Evolutionary conservation across 2,888 invertebrate genomes (phyloP).

Genomic region (Ormyrus thymus): DNA sequence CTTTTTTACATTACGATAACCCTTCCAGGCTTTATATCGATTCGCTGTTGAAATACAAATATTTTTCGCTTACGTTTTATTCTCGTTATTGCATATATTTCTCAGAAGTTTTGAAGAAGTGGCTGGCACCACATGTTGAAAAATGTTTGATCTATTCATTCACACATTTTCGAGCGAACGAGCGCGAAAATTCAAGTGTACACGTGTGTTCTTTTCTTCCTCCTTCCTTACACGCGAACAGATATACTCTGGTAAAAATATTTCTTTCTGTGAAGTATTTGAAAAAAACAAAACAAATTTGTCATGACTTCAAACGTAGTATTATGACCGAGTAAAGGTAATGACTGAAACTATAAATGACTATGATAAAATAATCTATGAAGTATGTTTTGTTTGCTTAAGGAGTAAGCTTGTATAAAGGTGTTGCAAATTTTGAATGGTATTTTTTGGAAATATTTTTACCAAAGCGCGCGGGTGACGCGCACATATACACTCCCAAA

Average conservation of each 20-base stretch:
- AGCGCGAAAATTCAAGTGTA: slow-evolving; percentile 35
- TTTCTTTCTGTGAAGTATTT: slow-evolving; percentile 47
- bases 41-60: slow-evolving; percentile 53
- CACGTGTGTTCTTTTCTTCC: slow-evolving; percentile 49
- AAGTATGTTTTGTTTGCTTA: slow-evolving; percentile 43
- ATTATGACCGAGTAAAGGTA: slow-evolving; percentile 41
- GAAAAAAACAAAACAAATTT: slow-evolving; percentile 14
- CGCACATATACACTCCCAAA: slow-evolving; percentile 50
- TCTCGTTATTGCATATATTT: slow-evolving; percentile 51
- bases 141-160: slow-evolving; percentile 49
- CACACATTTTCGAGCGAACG: slow-evolving; percentile 42
- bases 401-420: slow-evolving; percentile 37
- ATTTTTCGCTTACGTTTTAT: slow-evolving; percentile 54
- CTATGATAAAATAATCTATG: slow-evolving; percentile 38
- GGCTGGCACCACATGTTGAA: slow-evolving; percentile 63
- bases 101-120: slow-evolving; percentile 55
- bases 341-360: slow-evolving; percentile 51
- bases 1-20: slow-evolving; percentile 46
- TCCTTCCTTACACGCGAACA: slow-evolving; percentile 26
- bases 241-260: slow-evolving; percentile 53
- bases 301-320: slow-evolving; percentile 48
- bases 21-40: slow-evolving; percentile 55
- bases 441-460: slow-evolving; percentile 56
- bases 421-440: slow-evolving; percentile 39
- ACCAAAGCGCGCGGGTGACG: slow-evolving; percentile 48